A percentile compares a stretch with the other conserved stretches of the same genome.
These are phyloP conservation scores for Neolamprologus devosi DNA, from an alignment of 2,113 vertebrate species.

Conservation along the genomic window DNA sequence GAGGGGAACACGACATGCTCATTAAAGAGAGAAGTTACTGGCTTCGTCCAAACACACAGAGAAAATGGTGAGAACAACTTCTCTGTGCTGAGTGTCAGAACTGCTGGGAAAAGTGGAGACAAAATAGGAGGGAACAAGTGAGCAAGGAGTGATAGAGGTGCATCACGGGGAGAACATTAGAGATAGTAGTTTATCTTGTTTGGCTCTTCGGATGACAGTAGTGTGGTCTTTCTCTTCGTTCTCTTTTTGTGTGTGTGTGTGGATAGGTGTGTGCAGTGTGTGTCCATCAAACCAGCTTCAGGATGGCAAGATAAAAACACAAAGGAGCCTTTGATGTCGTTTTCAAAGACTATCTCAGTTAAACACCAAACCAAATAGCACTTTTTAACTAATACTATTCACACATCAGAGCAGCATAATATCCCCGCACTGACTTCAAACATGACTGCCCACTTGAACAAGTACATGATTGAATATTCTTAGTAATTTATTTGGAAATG, in stretches of 20 bases:
- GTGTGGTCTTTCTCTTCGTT: background rate
- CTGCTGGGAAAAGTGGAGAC: background rate
- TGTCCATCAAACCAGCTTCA: slow-evolving; percentile 13
- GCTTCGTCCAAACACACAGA: slow-evolving; percentile 6
- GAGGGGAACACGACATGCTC: slow-evolving; percentile 30
- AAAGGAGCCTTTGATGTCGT: slow-evolving; percentile 27
- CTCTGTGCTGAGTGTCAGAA: background rate
- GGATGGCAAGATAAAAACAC: slow-evolving; percentile 41
- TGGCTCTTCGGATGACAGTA: background rate
- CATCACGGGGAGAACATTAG: background rate
- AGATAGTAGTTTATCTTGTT: background rate
- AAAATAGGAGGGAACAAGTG: background rate
- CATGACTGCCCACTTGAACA: slow-evolving; percentile 13
- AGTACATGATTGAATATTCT: background rate
- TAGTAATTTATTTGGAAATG: background rate
- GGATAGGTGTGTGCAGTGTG: background rate
- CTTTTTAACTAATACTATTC: slow-evolving; percentile 19
- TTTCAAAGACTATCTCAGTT: slow-evolving; percentile 35
- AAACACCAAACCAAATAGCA: slow-evolving; percentile 41
- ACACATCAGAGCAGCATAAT: slow-evolving; percentile 34
- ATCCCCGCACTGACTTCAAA: slow-evolving; percentile 29
- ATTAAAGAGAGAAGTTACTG: slow-evolving; percentile 51
- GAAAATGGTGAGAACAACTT: slow-evolving; percentile 3
- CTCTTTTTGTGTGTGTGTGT: background rate
- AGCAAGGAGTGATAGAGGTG: background rate